Conservation (phyloP, 2,797 vertebrate genomes). For the Enteromius thamalakanensis region DNA sequence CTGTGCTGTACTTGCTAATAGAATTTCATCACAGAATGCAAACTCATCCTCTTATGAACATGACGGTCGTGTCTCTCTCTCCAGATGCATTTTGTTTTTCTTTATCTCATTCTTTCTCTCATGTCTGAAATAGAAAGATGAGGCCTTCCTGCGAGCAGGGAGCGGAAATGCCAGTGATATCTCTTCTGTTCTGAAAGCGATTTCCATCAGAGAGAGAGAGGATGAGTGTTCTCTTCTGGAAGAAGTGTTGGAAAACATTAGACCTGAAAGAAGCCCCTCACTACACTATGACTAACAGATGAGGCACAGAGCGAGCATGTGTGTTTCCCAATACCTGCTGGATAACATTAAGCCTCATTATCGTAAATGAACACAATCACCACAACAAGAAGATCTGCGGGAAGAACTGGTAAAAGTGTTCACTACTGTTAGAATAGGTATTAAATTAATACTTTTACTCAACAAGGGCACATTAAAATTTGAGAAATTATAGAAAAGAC, state of each 20-base stretch:
- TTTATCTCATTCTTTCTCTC: slow-evolving; percentile 26
- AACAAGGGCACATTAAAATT: neutral
- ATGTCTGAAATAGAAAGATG: slow-evolving; percentile 21
- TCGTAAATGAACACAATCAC: neutral
- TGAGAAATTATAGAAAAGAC: neutral
- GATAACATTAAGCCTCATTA: slow-evolving; percentile 10
- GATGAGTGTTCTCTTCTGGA: neutral
- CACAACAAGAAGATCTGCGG: neutral
- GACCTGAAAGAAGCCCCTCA: slow-evolving; percentile 4
- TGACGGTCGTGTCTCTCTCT: neutral
- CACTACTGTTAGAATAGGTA: too few species aligned
- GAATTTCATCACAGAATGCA: slow-evolving; percentile 1
- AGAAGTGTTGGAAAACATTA: slow-evolving; percentile 51
- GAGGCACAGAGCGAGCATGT: neutral
- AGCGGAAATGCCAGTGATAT: slow-evolving; percentile 56
- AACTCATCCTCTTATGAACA: slow-evolving; percentile 17
- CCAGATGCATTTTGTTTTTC: neutral
- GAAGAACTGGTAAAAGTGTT: neutral
- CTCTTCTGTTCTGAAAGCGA: slow-evolving; percentile 52
- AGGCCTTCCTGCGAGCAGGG: slow-evolving; percentile 28
- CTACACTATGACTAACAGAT: slow-evolving; percentile 26
- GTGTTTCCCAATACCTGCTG: slow-evolving; percentile 15
- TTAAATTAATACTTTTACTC: neutral
- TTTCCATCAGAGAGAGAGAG: slow-evolving; percentile 32
- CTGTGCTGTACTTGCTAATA: neutral